Conservation (phyloP, 2,797 vertebrate genomes). For the Sebastes taczanowskii region DNA sequence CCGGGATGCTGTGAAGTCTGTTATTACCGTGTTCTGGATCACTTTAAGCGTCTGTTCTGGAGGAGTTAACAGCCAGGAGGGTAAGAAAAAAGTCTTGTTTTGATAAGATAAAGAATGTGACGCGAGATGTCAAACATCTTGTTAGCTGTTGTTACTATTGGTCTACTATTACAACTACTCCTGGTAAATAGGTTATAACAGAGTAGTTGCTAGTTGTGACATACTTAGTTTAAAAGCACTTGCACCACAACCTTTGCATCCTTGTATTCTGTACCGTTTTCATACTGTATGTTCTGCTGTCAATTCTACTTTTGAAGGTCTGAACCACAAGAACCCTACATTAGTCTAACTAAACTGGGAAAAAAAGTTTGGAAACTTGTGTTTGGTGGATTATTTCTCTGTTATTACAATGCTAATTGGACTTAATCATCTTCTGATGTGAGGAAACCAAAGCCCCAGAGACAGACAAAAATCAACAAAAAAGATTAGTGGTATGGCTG, state of each 20-base stretch:
- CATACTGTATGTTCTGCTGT: background rate
- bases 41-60: slow-evolving; percentile 47
- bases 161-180: background rate
- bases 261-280: background rate
- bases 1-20: slow-evolving; percentile 62
- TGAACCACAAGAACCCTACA: background rate
- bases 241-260: background rate
- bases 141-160: too few relatives aligned
- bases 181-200: background rate
- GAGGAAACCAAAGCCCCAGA: slow-evolving; percentile 42
- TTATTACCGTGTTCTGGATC: slow-evolving; percentile 61
- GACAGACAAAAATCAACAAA: slow-evolving; percentile 25
- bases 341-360: background rate
- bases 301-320: background rate
- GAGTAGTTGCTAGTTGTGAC: background rate
- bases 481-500: slow-evolving; percentile 23
- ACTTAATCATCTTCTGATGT: slow-evolving; percentile 62
- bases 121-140: background rate
- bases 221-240: background rate
- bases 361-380: too few relatives aligned
- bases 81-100: slow-evolving; percentile 68
- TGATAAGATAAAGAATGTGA: slow-evolving; percentile 9
- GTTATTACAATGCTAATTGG: background rate
- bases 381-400: too few relatives aligned
- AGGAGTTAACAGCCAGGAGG: slow-evolving; percentile 73